These are phyloP conservation scores for Gobionotothen gibberifrons DNA, from an alignment of 2,797 vertebrate species.

Conservation along the genomic window DNA sequence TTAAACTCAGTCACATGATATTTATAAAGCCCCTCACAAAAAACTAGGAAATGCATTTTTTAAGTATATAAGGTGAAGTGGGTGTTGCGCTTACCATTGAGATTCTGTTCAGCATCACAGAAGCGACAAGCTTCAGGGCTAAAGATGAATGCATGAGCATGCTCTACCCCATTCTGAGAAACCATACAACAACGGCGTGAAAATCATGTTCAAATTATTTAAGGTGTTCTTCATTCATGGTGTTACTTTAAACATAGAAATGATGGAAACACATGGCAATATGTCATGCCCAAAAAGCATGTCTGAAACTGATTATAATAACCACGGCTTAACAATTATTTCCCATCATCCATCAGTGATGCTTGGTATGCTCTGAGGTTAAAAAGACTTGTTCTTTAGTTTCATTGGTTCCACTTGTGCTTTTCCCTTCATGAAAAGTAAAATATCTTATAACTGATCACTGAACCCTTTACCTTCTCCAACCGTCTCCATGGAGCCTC, in stretches of 20 bases:
- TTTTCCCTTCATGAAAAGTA: neutral
- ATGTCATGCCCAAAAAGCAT: neutral
- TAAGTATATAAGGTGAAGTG: neutral
- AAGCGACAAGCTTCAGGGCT: conserved; percentile 89
- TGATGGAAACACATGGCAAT: neutral
- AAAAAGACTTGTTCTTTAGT: neutral
- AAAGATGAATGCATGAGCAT: conserved; percentile 91
- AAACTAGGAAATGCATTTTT: neutral
- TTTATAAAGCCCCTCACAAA: neutral
- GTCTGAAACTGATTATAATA: neutral
- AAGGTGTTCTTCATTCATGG: neutral
- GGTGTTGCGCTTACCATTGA: conserved; percentile 82
- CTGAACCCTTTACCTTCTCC: conserved; percentile 86
- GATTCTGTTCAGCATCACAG: conserved; percentile 91
- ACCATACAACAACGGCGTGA: neutral
- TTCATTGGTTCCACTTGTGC: neutral
- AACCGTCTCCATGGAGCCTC: conserved; percentile 93
- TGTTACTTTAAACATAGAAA: neutral
- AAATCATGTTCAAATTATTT: neutral
- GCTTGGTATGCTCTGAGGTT: neutral
- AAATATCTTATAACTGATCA: neutral
- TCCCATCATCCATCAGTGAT: neutral
- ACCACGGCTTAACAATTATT: neutral
- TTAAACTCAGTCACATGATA: neutral
- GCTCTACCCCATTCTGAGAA: conserved; percentile 88